Evolutionary conservation across 2,113 vertebrate species (phyloP), one percentile per base, ranked within the genome.

Genomic region (Cryptotis parvus): DNA sequence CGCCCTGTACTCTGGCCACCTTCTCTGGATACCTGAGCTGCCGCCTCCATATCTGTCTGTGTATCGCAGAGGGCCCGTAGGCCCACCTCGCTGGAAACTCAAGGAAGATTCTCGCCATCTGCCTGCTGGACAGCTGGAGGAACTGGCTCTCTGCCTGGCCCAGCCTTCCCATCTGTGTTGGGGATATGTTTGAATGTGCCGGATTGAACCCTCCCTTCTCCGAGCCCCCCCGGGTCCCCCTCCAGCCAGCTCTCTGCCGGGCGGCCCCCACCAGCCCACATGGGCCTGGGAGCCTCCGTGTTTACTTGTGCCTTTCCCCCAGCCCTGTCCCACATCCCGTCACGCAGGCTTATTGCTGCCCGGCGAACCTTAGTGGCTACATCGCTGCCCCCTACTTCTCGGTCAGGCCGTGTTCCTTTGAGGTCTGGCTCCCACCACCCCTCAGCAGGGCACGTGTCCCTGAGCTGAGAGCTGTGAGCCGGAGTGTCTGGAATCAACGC

Each of bases 241-340:
- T 94, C 91, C 91, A 97, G 96, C 96, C 95, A 96, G 96, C 95
- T 95, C 94, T 96, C 90, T 92, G 97, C 69, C n/a, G n/a, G 69
- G 97, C 96, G 96, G 95, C 85, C 89, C 96, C 95, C 72, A n/a
- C 39, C 33, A 72, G 93, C 77, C 49, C 37, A 0, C 3, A 0
- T 39, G 90, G 89, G 92, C 78, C 96, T 63, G 92, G 96, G 97
- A 89, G 95, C 96, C 91, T 85, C 98, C 96, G 27, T 84, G 90
- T 97, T 98, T 97, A 98, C 97, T 98, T 16, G 98, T 98, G 98
- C 98, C 98, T 98, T 98, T 58, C 55, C 96, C 69, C 80, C 70
- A 2, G 85, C 91, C 96, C 97, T 52, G 41, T 96, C 96, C 0
- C 82, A 94, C 94, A 95, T 96, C 96, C 96, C 80, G 93, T 96